Evolutionary conservation across 2,797 vertebrate species (phyloP).

Genomic region (Enteromius mattozi): DNA sequence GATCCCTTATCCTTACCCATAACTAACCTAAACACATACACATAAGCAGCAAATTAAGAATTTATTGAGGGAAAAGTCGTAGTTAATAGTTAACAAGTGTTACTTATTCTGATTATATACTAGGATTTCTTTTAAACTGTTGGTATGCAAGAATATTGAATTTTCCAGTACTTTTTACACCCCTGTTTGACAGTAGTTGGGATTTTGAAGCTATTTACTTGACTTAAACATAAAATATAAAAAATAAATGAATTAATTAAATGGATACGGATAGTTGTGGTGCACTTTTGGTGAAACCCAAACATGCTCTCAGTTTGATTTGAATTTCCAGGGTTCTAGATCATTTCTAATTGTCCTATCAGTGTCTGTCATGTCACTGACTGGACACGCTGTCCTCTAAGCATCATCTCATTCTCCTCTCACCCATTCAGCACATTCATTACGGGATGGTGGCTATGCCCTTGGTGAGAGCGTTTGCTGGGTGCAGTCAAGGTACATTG

Average conservation of each 20-base stretch:
- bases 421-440: constrained; percentile 11
- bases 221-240: background rate
- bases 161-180: background rate
- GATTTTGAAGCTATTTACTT: background rate
- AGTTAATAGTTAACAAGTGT: too few species aligned
- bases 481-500: constrained; percentile 31
- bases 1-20: too few species aligned
- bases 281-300: background rate
- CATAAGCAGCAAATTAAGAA: too few species aligned
- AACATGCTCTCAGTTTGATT: background rate
- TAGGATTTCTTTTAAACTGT: background rate
- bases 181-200: background rate
- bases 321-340: background rate
- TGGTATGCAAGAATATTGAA: background rate
- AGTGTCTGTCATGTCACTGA: background rate
- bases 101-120: too few species aligned
- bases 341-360: background rate
- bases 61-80: too few species aligned
- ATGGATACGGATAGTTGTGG: background rate
- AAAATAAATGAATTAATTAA: background rate
- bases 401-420: constrained; percentile 28
- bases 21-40: too few species aligned
- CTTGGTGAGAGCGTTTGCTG: constrained; percentile 27
- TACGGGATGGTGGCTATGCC: constrained; percentile 10
- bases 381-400: constrained; percentile 4